Evolutionary conservation across 2,797 vertebrate genomes (phyloP).

Genomic region (Dryobates pubescens): DNA sequence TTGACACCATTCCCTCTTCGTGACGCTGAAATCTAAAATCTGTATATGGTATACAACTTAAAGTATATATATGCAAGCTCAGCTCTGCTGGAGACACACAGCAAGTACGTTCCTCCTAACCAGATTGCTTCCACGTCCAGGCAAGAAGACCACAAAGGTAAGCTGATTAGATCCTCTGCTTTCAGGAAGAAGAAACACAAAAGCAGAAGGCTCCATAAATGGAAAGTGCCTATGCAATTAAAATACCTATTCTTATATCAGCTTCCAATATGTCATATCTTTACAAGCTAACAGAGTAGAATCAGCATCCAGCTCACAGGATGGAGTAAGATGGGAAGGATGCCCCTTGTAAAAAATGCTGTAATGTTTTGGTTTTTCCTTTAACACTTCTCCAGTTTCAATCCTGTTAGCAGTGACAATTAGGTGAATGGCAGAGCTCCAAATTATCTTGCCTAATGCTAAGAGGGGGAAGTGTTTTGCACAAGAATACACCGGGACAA

Average conservation of each 20-base stretch:
- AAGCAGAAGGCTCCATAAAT: not conserved
- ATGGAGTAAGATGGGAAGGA: not conserved
- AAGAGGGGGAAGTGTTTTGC: not conserved
- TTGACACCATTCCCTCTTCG: conserved; percentile 58
- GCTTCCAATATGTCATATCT: not conserved
- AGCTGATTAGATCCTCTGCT: conserved; percentile 53
- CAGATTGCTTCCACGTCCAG: not conserved
- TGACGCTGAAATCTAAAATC: conserved; percentile 67
- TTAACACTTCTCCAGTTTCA: not conserved
- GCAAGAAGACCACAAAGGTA: conserved; percentile 62
- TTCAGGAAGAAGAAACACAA: conserved; percentile 23
- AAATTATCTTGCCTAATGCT: not conserved
- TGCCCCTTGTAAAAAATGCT: not conserved
- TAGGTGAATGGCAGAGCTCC: not conserved
- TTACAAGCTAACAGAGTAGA: not conserved
- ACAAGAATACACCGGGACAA: not conserved
- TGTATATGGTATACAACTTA: conserved; percentile 67
- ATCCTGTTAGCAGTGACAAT: not conserved
- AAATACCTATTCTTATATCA: not conserved
- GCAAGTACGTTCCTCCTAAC: conserved; percentile 56
- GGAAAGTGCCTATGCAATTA: not conserved
- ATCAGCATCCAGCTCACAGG: not conserved
- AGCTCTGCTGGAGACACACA: conserved; percentile 32
- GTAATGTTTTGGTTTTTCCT: not conserved
- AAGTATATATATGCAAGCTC: conserved; percentile 59